Evolutionary conservation across 2,113 vertebrate genomes (phyloP), one percentile per base, ranked within the genome.

Genomic region (Gymnobelideus leadbeateri): DNA sequence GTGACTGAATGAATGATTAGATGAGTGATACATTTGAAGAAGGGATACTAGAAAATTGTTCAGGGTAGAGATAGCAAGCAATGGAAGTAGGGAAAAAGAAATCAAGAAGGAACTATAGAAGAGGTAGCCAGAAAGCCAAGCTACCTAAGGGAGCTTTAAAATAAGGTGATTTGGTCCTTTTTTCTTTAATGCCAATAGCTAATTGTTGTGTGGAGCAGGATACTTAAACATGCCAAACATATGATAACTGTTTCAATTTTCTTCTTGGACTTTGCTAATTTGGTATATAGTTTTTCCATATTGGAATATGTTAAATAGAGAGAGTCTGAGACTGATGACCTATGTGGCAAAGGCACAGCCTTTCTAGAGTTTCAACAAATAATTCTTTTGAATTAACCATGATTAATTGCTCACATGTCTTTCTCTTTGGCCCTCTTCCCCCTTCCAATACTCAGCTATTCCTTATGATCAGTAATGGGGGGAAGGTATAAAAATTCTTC

Each of bases 351-450:
- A 84, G 19, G 7, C 68, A 84, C 10, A 84, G 7, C 6, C 16
- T n/a, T 84, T 84, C n/a, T 23, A 43, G 16, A n/a, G 7, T 43
- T 16, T 37, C 68, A 43, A 84, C 68, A 84, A 43, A 43, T n/a
- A 84, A 21, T 2, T 84, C n/a, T 84, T 84, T 43, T 31, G 43
- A 84, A 90, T 68, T 93, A 47, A 37, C 9, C 5, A 46, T 90
- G 25, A 52, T 89, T 53, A 61, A 91, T 68, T 93, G 57, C 46
- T 21, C 26, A 23, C 92, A n/a, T 96, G 68, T 90, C 8, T 68
- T 92, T 92, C 90, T 68, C n/a, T 91, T 52, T 68, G 10, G 25
- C 1, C 2, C 0, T 53, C 55, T 19, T 68, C 31, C 31, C 28
- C 3, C 68, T 43, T 16, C n/a, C 16, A 84, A 43, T 23, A n/a